phyloP scores from a whole-genome alignment of 53 echinoderm and acorn worm genomes.

The Pentamera pediparva region DNA sequence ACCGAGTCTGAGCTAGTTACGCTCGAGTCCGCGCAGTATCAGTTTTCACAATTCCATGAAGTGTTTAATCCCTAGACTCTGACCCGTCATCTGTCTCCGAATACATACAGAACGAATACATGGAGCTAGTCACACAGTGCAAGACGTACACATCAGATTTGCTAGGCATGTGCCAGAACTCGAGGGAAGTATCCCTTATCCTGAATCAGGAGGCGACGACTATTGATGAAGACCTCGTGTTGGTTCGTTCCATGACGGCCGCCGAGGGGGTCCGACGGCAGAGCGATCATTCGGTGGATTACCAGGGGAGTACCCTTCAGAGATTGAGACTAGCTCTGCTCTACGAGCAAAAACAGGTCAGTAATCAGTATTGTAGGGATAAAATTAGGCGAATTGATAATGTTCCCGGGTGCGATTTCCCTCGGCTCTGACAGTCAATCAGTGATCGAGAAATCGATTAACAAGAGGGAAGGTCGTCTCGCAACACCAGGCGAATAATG shows the following conservation, averaged over 20 bases:
- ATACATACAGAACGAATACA: slow-evolving; percentile 71
- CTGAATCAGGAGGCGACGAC: slow-evolving; percentile 60
- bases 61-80: background rate
- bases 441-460: too few relatives aligned
- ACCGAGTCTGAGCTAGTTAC: too few relatives aligned
- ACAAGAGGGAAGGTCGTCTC: too few relatives aligned
- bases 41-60: background rate
- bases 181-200: slow-evolving; percentile 79
- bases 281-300: slow-evolving; percentile 18
- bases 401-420: too few relatives aligned
- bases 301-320: slow-evolving; percentile 44
- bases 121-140: slow-evolving; percentile 69
- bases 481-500: too few relatives aligned
- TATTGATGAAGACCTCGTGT: background rate
- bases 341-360: slow-evolving; percentile 77
- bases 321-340: slow-evolving; percentile 75
- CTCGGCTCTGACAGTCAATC: too few relatives aligned
- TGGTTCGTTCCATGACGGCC: too few relatives aligned
- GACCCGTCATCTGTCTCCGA: background rate
- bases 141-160: slow-evolving; percentile 93
- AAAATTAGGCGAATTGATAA: too few relatives aligned
- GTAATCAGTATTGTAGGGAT: too few relatives aligned
- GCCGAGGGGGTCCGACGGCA: too few relatives aligned
- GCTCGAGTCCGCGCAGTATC: too few relatives aligned
- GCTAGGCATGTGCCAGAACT: slow-evolving; percentile 97